Evolutionary conservation across 2,113 vertebrate genomes (phyloP), one percentile per base, ranked within the genome.

Genomic region (Panthera uncia): DNA sequence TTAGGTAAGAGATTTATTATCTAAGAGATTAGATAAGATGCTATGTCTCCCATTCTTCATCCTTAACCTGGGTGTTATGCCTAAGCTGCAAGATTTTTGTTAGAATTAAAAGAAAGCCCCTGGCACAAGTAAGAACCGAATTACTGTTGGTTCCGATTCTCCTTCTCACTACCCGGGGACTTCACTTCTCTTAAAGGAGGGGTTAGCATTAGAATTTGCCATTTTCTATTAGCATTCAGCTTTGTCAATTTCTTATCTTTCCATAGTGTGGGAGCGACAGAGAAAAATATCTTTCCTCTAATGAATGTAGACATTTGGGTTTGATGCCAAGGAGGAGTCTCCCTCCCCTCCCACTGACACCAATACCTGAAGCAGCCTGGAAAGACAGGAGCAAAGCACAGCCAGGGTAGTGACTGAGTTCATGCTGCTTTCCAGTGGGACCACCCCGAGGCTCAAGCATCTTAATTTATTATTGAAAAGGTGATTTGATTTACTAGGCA

Each of bases 401-500:
- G 50, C 31, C 57, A 57, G 18, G 0, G n/a, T 3, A 4, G 50
- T 3, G 45, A 52, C 87, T 1, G 4, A 33, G 11, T 21, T 21
- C 27, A 36, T 1, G 36, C 25, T n/a, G 14, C 29, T 27, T 65
- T 50, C 69, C 63, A 1, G 1, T 1, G 10, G 65, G 48, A 76
- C 45, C 23, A 41, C 68, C 36, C 2, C n/a, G 61, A 65, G 29
- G 38, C 55, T 14, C 5, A 1, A 38, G 52, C 11, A 48, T 57
- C 79, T 82, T 80, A 48, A 80, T 96, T 94, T 84, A 96, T 88
- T 96, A 82, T 31, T 88, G 61, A 92, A 94, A 91, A 31, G 12
- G 27, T 78, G 89, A 91, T 95, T 93, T 83, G 71, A 89, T 63
- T 98, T 92, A 84, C 52, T 29, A 91, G 94, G 45, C 69, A 89